Conservation (phyloP, 2,797 vertebrate species). For the Florisuga fusca region DNA sequence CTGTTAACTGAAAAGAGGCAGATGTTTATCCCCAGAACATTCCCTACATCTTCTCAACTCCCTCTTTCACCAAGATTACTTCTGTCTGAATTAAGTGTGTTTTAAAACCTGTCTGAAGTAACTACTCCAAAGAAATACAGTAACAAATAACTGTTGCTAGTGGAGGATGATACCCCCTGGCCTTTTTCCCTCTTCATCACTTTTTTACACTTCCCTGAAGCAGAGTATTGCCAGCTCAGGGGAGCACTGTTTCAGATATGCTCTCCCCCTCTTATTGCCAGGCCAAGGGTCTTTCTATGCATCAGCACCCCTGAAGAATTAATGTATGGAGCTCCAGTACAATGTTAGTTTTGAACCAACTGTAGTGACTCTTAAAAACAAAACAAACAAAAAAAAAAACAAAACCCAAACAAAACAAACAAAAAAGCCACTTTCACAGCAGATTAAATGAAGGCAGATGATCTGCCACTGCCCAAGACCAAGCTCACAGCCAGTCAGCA, state of each 20-base stretch:
- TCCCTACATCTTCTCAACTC: background rate
- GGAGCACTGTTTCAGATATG: background rate
- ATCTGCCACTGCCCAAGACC: background rate
- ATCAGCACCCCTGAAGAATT: background rate
- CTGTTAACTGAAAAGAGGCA: constrained; percentile 22
- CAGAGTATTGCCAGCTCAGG: background rate
- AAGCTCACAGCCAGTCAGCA: background rate
- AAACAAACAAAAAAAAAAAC: no score
- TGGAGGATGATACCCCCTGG: background rate
- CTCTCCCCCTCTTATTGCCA: background rate
- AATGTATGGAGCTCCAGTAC: background rate
- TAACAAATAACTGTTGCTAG: background rate
- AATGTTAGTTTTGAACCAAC: background rate
- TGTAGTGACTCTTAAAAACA: background rate
- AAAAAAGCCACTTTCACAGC: background rate
- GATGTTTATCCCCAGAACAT: constrained; percentile 25
- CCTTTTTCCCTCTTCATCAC: background rate
- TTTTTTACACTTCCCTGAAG: background rate
- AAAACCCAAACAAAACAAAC: background rate
- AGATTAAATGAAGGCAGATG: background rate
- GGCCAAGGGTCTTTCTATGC: background rate
- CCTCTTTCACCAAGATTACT: background rate
- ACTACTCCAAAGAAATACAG: background rate
- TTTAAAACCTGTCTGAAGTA: constrained; percentile 15
- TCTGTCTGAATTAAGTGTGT: constrained; percentile 25